phyloP scores from a whole-genome alignment of 2,113 vertebrate species.

The Ifrita kowaldi region DNA sequence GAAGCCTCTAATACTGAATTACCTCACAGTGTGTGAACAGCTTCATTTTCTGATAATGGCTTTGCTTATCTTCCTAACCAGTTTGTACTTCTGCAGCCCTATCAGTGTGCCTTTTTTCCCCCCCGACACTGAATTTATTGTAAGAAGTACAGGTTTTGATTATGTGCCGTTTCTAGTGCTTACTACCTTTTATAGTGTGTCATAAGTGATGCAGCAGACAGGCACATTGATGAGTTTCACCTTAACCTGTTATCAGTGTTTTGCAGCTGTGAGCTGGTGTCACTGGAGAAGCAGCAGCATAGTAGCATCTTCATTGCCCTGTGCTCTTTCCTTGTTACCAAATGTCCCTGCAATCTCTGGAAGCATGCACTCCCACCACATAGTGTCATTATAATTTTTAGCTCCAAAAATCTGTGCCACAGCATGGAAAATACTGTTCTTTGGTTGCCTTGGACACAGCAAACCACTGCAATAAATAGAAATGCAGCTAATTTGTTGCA shows the following conservation, averaged over 20 bases:
- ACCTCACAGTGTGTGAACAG: accelerated
- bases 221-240: neutral
- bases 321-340: neutral
- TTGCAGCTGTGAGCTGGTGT: neutral
- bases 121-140: neutral
- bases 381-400: neutral
- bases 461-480: neutral
- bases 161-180: neutral
- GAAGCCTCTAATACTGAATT: neutral
- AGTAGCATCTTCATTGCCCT: neutral
- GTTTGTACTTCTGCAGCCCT: neutral
- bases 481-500: neutral
- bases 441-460: neutral
- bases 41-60: neutral
- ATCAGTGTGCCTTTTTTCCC: neutral
- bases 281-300: neutral
- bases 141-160: neutral
- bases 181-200: neutral
- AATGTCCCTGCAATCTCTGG: neutral
- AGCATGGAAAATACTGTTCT: neutral
- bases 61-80: slow-evolving; percentile 16
- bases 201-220: neutral
- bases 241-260: neutral
- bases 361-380: neutral
- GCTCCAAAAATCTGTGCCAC: neutral